A percentile compares a stretch with the other conserved stretches of the same genome.
These are phyloP conservation scores for Clarias gariepinus DNA, from an alignment of 2,113 vertebrate species.

Conservation along the genomic window DNA sequence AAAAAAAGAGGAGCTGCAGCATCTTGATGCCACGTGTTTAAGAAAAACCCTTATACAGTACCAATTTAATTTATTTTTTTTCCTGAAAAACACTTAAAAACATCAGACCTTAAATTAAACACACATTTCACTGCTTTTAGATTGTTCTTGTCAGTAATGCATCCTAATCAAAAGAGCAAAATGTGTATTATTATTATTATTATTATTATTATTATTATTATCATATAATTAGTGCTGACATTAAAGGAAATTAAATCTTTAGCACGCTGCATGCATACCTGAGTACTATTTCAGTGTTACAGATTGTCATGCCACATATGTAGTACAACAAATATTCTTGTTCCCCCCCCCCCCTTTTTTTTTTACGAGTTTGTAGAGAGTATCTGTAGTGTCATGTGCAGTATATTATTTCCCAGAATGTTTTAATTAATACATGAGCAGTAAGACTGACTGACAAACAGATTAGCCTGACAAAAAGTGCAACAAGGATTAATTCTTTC, in stretches of 20 bases:
- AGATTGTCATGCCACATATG: neutral
- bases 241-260: neutral
- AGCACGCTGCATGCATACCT: neutral
- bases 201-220: neutral
- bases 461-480: neutral
- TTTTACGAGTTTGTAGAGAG: neutral
- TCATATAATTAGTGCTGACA: neutral
- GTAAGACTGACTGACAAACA: neutral
- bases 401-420: neutral
- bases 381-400: neutral
- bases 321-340: neutral
- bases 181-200: neutral
- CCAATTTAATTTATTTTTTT: constrained; percentile 12
- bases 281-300: neutral
- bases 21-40: constrained; percentile 64
- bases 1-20: constrained; percentile 30
- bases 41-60: neutral
- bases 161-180: neutral
- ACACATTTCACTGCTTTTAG: neutral
- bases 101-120: neutral
- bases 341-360: neutral
- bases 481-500: neutral
- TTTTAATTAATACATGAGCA: neutral
- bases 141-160: neutral
- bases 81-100: neutral